Conservation (phyloP, 2,888 invertebrate species). For the Anarsia innoxiella region DNA sequence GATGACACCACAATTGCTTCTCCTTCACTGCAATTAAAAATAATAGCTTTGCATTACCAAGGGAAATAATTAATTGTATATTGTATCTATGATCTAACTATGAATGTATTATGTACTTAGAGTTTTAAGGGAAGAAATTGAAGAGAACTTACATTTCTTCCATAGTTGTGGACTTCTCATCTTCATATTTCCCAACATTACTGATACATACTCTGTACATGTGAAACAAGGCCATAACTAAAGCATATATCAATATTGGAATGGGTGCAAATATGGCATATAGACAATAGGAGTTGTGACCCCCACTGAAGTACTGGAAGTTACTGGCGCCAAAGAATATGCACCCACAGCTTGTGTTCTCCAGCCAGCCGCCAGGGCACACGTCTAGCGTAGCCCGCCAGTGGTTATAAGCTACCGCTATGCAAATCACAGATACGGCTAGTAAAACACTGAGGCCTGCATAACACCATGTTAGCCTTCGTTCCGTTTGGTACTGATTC, state of each 20-base stretch:
- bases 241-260: constrained; percentile 76
- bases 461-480: constrained; percentile 53
- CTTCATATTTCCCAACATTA: constrained; percentile 69
- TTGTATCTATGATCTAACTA: no score
- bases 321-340: constrained; percentile 79
- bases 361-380: constrained; percentile 71
- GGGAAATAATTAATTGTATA: background rate
- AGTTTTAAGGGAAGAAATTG: background rate
- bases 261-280: constrained; percentile 81
- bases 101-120: background rate
- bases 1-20: constrained; percentile 79
- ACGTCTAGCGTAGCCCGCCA: constrained; percentile 81
- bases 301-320: constrained; percentile 78
- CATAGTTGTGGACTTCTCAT: constrained; percentile 58
- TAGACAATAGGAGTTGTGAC: constrained; percentile 78
- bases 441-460: constrained; percentile 42
- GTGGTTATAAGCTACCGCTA: constrained; percentile 80
- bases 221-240: constrained; percentile 80
- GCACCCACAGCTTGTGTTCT: constrained; percentile 81
- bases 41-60: no score
- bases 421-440: constrained; percentile 56
- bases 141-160: constrained; percentile 61
- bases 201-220: constrained; percentile 80
- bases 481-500: constrained; percentile 62
- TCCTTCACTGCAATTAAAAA: constrained; percentile 73